These are phyloP conservation scores for Gila orcuttii DNA, from an alignment of 2,113 vertebrate species.

Conservation along the genomic window DNA sequence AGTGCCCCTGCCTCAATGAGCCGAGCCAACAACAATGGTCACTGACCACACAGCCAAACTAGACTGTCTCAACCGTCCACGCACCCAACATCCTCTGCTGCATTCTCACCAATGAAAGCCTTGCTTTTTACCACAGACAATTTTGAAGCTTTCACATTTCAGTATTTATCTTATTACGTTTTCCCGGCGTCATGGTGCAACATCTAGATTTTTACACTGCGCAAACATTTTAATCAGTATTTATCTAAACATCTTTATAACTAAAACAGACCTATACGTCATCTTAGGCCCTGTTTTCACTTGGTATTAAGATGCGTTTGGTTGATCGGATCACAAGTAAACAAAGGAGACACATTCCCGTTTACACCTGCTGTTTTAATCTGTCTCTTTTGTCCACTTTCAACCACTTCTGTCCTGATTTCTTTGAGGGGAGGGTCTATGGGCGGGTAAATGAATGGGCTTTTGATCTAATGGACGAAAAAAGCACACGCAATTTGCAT, in stretches of 20 bases:
- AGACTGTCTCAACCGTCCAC: slow-evolving; percentile 11
- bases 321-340: too few species aligned
- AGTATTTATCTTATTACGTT: slow-evolving; percentile 78
- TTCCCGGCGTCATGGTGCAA: slow-evolving; percentile 42
- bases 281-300: too few species aligned
- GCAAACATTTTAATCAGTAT: not conserved
- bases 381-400: too few species aligned
- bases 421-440: too few species aligned
- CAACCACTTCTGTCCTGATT: too few species aligned
- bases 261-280: too few species aligned
- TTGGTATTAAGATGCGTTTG: too few species aligned
- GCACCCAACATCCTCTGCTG: slow-evolving; percentile 67
- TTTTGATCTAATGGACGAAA: too few species aligned
- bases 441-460: too few species aligned
- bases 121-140: slow-evolving; percentile 75
- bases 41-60: not conserved
- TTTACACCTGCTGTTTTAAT: too few species aligned
- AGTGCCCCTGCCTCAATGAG: slow-evolving; percentile 88
- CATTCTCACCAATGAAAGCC: slow-evolving; percentile 77
- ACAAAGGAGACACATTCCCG: too few species aligned
- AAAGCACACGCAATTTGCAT: too few species aligned
- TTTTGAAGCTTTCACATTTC: slow-evolving; percentile 75
- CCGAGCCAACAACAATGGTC: not conserved
- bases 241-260: slow-evolving; percentile 2
- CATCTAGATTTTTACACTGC: not conserved